Conservation (phyloP, 2,888 invertebrate genomes). For the Thera britannica region DNA sequence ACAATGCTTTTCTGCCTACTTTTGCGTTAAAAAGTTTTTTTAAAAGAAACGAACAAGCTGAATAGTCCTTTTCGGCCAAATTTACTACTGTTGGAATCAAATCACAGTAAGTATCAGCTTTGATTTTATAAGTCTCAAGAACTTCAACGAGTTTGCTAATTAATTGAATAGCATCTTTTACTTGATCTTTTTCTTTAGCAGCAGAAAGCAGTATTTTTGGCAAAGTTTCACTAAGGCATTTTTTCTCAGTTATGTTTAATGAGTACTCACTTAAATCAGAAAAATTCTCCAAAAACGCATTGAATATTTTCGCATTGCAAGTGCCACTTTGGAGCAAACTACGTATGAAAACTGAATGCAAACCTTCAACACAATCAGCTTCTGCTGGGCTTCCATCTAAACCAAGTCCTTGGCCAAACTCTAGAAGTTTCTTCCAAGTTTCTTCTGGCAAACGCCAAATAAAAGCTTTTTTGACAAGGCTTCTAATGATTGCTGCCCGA, state of each 20-base stretch:
- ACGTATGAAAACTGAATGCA: conserved; percentile 64
- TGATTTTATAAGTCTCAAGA: conserved; percentile 50
- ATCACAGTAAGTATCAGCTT: conserved; percentile 44
- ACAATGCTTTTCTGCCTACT: conserved; percentile 57
- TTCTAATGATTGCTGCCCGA: conserved; percentile 65
- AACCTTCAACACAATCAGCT: conserved; percentile 60
- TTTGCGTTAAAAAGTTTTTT: conserved; percentile 49
- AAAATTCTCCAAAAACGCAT: conserved; percentile 54
- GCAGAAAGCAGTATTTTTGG: conserved; percentile 46
- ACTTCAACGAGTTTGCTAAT: conserved; percentile 51
- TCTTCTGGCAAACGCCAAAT: conserved; percentile 62
- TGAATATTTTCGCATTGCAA: conserved; percentile 42
- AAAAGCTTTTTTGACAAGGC: conserved; percentile 62
- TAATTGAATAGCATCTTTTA: conserved; percentile 28
- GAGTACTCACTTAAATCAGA: conserved; percentile 58
- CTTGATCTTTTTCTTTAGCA: conserved; percentile 38
- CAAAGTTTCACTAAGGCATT: conserved; percentile 41
- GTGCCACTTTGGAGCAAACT: conserved; percentile 48
- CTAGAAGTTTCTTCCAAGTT: conserved; percentile 57
- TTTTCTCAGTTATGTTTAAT: conserved; percentile 51
- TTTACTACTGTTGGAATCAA: conserved; percentile 45
- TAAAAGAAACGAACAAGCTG: conserved; percentile 45
- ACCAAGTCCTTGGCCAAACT: conserved; percentile 62
- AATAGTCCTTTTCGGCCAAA: conserved; percentile 45
- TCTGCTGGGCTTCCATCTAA: conserved; percentile 58